Evolutionary conservation across 2,888 invertebrate genomes (phyloP).

Genomic region (Leistus spinibarbis): DNA sequence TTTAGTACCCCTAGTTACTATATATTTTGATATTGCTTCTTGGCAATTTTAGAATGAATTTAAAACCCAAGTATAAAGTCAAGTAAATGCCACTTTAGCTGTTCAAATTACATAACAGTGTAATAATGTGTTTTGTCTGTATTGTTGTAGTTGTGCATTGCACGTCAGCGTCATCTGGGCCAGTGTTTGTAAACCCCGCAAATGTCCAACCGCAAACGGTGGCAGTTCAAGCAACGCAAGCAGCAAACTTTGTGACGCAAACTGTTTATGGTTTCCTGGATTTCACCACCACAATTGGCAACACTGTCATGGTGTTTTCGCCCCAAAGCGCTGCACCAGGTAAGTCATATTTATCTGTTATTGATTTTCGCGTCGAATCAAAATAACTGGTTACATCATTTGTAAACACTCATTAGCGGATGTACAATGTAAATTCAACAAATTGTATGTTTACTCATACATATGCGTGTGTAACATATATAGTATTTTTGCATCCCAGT

Average conservation of each 20-base stretch:
- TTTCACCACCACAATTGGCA: slow-evolving; percentile 92
- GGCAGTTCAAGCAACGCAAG: slow-evolving; percentile 35
- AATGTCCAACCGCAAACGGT: slow-evolving; percentile 40
- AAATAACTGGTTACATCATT: background rate
- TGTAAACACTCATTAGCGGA: background rate
- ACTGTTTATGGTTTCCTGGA: slow-evolving; percentile 93
- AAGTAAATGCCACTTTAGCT: too few species aligned
- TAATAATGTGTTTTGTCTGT: slow-evolving; percentile 26
- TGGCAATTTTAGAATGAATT: too few species aligned
- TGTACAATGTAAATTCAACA: background rate
- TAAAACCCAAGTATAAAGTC: too few species aligned
- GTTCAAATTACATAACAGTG: background rate
- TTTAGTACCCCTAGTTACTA: too few species aligned
- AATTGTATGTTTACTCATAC: background rate
- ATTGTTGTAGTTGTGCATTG: slow-evolving; percentile 44
- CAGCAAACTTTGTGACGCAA: slow-evolving; percentile 70
- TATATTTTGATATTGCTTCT: too few species aligned
- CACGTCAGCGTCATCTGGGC: slow-evolving; percentile 48
- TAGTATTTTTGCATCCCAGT: too few species aligned
- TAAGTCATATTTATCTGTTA: slow-evolving; percentile 51
- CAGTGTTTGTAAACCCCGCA: slow-evolving; percentile 53
- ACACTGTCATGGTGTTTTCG: slow-evolving; percentile 93
- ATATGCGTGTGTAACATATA: too few species aligned
- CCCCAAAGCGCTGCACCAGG: slow-evolving; percentile 82
- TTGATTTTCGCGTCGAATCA: background rate